These are phyloP conservation scores for Sinhomidia bicolor DNA, from an alignment of 2,888 invertebrate species.

Conservation along the genomic window DNA sequence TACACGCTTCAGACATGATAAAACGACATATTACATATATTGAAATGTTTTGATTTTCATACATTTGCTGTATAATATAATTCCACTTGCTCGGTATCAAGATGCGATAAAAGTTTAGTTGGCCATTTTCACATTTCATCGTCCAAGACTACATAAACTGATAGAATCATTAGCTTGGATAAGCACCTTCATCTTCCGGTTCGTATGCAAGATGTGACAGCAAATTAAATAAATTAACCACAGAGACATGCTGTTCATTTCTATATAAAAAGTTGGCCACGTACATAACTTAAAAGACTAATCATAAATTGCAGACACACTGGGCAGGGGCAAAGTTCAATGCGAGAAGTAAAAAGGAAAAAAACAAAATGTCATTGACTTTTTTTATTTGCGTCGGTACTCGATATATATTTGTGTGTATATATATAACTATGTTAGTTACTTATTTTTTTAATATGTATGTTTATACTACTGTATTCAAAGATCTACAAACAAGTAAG, in stretches of 20 bases:
- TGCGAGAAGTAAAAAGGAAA: not conserved
- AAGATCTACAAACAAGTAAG: not conserved
- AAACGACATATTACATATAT: not conserved
- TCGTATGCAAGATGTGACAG: too few relatives aligned
- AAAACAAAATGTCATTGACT: constrained; percentile 1
- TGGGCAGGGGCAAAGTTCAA: not conserved
- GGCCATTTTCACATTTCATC: too few relatives aligned
- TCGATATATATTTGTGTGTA: too few relatives aligned
- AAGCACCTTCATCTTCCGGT: too few relatives aligned
- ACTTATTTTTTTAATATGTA: not conserved
- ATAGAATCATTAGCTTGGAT: too few relatives aligned
- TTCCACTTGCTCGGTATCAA: too few relatives aligned
- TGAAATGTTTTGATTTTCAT: not conserved
- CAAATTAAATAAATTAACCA: too few relatives aligned
- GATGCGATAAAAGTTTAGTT: too few relatives aligned
- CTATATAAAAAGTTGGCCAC: too few relatives aligned
- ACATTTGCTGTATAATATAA: too few relatives aligned
- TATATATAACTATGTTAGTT: not conserved
- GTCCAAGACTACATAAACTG: too few relatives aligned
- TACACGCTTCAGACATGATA: not conserved
- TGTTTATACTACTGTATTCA: not conserved
- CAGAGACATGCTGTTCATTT: too few relatives aligned
- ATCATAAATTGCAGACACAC: not conserved
- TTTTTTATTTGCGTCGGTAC: not conserved
- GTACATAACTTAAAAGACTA: not conserved